Conservation (phyloP, 1,140 invertebrate genomes). For the Anastrepha obliqua region DNA sequence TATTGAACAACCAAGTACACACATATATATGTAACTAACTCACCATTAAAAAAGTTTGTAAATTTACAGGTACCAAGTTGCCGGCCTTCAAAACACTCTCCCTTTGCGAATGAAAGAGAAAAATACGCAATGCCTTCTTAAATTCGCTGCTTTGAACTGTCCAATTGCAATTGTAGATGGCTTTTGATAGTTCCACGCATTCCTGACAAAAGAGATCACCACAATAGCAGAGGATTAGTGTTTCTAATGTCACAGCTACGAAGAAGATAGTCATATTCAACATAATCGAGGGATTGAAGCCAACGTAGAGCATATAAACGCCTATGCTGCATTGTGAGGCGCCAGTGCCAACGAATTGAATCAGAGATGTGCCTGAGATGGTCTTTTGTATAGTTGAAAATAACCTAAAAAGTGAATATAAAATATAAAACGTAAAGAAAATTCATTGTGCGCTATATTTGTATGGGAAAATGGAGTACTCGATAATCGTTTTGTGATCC, state of each 20-base stretch:
- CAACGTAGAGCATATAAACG: slow-evolving; percentile 60
- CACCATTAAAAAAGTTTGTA: slow-evolving; percentile 63
- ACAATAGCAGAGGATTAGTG: slow-evolving; percentile 63
- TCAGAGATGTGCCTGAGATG: slow-evolving; percentile 61
- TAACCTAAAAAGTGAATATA: slow-evolving; percentile 34
- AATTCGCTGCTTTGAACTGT: slow-evolving; percentile 60
- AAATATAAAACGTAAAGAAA: background rate
- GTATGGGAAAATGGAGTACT: slow-evolving; percentile 52
- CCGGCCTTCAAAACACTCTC: slow-evolving; percentile 59
- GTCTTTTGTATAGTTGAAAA: slow-evolving; percentile 53
- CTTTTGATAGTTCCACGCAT: slow-evolving; percentile 57
- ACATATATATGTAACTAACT: background rate
- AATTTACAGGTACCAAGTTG: slow-evolving; percentile 60
- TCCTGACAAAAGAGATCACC: slow-evolving; percentile 60
- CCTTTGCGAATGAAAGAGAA: slow-evolving; percentile 63
- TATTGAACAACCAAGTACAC: no score
- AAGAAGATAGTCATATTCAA: slow-evolving; percentile 58
- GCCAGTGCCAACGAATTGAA: slow-evolving; percentile 65
- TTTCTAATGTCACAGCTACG: slow-evolving; percentile 59
- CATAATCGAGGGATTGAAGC: slow-evolving; percentile 54
- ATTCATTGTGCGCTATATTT: background rate
- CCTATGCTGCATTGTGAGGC: slow-evolving; percentile 59
- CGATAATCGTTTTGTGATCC: slow-evolving; percentile 63
- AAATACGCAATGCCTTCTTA: slow-evolving; percentile 59
- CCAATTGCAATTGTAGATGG: slow-evolving; percentile 67